These are phyloP conservation scores for Bergia sp. DNA, from an alignment of 92 coral and sea anemone species.

Conservation along the genomic window DNA sequence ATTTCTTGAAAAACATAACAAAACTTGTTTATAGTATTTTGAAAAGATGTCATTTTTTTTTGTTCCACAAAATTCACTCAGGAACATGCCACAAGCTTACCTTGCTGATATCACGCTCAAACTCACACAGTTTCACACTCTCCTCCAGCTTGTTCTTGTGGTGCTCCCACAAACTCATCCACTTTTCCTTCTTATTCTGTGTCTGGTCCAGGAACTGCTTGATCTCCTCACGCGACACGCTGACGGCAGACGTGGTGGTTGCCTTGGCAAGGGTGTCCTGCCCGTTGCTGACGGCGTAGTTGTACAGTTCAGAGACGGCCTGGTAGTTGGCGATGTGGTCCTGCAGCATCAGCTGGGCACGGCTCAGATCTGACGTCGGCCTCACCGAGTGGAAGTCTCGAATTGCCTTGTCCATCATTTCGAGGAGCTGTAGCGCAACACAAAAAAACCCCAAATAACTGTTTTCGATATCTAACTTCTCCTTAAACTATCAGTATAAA, in stretches of 20 bases:
- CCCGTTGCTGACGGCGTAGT: conserved; percentile 81
- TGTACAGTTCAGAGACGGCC: conserved; percentile 78
- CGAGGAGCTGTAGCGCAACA: conserved; percentile 69
- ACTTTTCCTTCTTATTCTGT: conserved; percentile 85
- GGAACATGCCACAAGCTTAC: conserved; percentile 47
- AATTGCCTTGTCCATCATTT: conserved; percentile 84
- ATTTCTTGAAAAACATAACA: neutral
- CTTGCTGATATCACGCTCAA: conserved; percentile 91
- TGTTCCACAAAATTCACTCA: neutral
- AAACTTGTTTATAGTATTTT: neutral
- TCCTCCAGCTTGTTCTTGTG: conserved; percentile 91
- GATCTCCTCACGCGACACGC: conserved; percentile 96
- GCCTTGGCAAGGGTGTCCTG: conserved; percentile 88
- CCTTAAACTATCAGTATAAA: neutral
- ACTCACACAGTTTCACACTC: conserved; percentile 92
- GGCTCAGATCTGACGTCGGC: conserved; percentile 89
- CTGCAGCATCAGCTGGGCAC: conserved; percentile 94
- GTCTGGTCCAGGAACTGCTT: conserved; percentile 89
- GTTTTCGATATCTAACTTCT: neutral
- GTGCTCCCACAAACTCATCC: conserved; percentile 96
- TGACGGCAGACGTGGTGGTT: conserved; percentile 77
- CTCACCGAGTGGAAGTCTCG: conserved; percentile 70
- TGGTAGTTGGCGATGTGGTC: conserved; percentile 97
- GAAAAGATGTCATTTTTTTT: neutral
- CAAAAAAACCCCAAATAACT: neutral